These are phyloP conservation scores for Phylloscopus trochiloides DNA, from an alignment of 2,113 vertebrate species.

Conservation along the genomic window DNA sequence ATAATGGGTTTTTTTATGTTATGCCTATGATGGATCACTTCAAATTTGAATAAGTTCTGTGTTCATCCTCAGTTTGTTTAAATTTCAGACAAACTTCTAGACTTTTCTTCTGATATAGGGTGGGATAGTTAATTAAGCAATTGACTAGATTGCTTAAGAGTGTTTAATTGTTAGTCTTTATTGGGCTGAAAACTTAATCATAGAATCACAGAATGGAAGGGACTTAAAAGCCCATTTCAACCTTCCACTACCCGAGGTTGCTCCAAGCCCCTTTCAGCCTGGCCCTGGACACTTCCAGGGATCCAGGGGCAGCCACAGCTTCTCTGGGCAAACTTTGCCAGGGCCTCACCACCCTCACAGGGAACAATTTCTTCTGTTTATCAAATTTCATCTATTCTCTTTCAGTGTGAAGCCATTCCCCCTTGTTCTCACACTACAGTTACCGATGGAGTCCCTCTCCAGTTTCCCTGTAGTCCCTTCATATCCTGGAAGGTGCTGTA, in stretches of 20 bases:
- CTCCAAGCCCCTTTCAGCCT: neutral
- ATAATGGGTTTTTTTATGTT: neutral
- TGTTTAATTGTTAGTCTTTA: neutral
- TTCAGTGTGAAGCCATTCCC: neutral
- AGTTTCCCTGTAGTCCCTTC: neutral
- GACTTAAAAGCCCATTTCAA: neutral
- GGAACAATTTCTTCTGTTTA: neutral
- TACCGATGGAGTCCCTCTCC: neutral
- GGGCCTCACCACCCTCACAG: neutral
- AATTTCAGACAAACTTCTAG: neutral
- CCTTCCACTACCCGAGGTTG: neutral
- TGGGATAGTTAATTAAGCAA: neutral
- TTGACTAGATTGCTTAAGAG: neutral
- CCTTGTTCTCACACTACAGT: neutral
- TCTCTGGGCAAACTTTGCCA: neutral
- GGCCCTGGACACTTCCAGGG: neutral
- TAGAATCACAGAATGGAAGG: neutral
- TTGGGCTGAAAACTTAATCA: neutral
- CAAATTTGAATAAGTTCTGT: neutral
- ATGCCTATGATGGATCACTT: neutral
- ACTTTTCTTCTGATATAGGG: neutral
- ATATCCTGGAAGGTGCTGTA: neutral
- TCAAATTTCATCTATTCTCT: neutral
- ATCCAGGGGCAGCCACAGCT: neutral
- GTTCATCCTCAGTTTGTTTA: neutral